A percentile compares a stretch with the other conserved stretches of the same genome.
Evolutionary conservation across 2,113 vertebrate species (phyloP).

Genomic region (Euleptes europaea): DNA sequence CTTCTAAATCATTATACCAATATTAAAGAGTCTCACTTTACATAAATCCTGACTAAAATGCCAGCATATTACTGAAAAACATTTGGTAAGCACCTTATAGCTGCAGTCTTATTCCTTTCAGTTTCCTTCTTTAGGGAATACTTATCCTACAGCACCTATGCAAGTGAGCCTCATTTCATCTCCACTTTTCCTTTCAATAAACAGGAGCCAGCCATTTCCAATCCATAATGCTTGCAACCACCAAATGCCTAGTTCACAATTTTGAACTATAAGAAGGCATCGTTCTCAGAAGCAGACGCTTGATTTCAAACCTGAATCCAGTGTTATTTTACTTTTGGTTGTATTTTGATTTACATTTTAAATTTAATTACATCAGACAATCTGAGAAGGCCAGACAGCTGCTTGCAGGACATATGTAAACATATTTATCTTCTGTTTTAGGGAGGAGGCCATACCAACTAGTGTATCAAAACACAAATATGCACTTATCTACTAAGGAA

Average conservation of each 20-base stretch:
- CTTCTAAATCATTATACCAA: not conserved
- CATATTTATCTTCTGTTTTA: not conserved
- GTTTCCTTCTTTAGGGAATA: not conserved
- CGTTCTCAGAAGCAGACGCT: not conserved
- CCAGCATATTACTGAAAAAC: not conserved
- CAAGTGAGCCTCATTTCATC: not conserved
- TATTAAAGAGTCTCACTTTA: not conserved
- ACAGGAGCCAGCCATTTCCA: no score
- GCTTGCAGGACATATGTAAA: not conserved
- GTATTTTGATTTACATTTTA: not conserved
- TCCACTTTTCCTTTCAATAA: not conserved
- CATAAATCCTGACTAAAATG: not conserved
- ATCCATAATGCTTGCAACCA: no score
- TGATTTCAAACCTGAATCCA: not conserved
- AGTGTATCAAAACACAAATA: not conserved
- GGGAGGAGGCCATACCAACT: not conserved
- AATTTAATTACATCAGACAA: not conserved
- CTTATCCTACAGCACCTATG: not conserved
- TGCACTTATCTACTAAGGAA: not conserved
- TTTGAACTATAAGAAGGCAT: no score
- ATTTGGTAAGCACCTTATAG: not conserved
- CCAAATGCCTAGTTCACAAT: no score
- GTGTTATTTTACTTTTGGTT: not conserved
- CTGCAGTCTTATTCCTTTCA: not conserved
- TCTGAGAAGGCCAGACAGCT: not conserved